Evolutionary conservation across 2,888 invertebrate genomes (phyloP).

Genomic region (Thecophora atra): DNA sequence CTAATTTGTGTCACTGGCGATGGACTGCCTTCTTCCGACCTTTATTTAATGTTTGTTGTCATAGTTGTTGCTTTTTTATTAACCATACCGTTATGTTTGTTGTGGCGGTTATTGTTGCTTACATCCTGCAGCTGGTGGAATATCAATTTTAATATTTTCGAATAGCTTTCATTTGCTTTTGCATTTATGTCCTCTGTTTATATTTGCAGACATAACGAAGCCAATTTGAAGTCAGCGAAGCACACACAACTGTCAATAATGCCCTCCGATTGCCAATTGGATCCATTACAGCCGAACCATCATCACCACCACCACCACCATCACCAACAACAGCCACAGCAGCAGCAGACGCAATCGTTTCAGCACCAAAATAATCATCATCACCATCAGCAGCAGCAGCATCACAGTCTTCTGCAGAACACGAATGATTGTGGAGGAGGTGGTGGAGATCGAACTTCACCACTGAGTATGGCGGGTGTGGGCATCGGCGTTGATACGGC

Average conservation of each 20-base stretch:
- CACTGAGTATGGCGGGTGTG: slow-evolving; percentile 29
- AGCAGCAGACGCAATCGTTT: slow-evolving; percentile 31
- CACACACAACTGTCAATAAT: slow-evolving; percentile 65
- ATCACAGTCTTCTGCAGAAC: slow-evolving; percentile 55
- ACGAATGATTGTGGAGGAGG: slow-evolving; percentile 63
- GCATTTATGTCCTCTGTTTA: slow-evolving; percentile 34
- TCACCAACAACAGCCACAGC: slow-evolving; percentile 44
- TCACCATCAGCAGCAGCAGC: slow-evolving; percentile 53
- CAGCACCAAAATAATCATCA: slow-evolving; percentile 57
- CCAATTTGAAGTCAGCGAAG: slow-evolving; percentile 65
- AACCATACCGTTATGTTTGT: not conserved
- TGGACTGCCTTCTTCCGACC: not conserved
- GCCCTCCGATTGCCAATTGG: slow-evolving; percentile 66
- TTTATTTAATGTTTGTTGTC: not conserved
- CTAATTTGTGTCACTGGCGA: slow-evolving; percentile 15
- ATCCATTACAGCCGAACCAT: slow-evolving; percentile 62
- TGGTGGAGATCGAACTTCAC: slow-evolving; percentile 56
- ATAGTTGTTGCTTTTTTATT: not conserved
- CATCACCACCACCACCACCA: slow-evolving; percentile 54
- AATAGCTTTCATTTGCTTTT: slow-evolving; percentile 35
- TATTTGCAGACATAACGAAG: slow-evolving; percentile 63
- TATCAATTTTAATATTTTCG: slow-evolving; percentile 37
- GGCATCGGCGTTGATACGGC: slow-evolving; percentile 64
- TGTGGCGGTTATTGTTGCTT: not conserved
- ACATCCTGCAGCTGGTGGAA: slow-evolving; percentile 22